A percentile compares a stretch with the other conserved stretches of the same genome.
Evolutionary conservation across 1,140 invertebrate genomes (phyloP).

Genomic region (Bombus difficillimus): DNA sequence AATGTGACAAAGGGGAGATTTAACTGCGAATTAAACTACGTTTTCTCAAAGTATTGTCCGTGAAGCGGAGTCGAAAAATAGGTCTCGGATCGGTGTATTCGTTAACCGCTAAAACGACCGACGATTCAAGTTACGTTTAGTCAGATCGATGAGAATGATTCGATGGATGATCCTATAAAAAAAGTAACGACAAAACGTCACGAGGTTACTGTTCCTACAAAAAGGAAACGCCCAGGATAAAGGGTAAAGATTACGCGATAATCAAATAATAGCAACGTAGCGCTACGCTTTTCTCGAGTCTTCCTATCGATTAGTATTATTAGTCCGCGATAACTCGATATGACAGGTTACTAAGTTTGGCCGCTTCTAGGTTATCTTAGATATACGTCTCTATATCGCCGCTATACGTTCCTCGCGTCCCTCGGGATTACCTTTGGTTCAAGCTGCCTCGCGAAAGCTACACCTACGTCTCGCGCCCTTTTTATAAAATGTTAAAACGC

Average conservation of each 20-base stretch:
- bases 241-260: conserved; percentile 27
- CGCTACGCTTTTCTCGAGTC: conserved; percentile 60
- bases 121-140: neutral
- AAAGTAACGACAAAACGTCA: conserved; percentile 38
- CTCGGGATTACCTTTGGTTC: neutral
- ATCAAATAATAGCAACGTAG: conserved; percentile 46
- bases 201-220: conserved; percentile 16
- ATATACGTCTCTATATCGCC: conserved; percentile 37
- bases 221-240: conserved; percentile 20
- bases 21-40: conserved; percentile 17
- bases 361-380: conserved; percentile 71
- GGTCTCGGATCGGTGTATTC: conserved; percentile 5
- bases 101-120: conserved; percentile 32
- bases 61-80: conserved; percentile 46
- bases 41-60: conserved; percentile 43
- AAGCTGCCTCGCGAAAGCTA: neutral
- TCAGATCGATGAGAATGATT: neutral
- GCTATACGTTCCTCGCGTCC: conserved; percentile 21
- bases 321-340: conserved; percentile 73
- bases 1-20: neutral
- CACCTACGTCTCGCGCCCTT: neutral
- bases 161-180: conserved; percentile 24
- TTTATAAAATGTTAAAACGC: conserved; percentile 47
- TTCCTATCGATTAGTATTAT: conserved; percentile 65
- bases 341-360: conserved; percentile 73